Conservation (phyloP, 2,797 vertebrate species). For the Phalanger gymnotis region DNA sequence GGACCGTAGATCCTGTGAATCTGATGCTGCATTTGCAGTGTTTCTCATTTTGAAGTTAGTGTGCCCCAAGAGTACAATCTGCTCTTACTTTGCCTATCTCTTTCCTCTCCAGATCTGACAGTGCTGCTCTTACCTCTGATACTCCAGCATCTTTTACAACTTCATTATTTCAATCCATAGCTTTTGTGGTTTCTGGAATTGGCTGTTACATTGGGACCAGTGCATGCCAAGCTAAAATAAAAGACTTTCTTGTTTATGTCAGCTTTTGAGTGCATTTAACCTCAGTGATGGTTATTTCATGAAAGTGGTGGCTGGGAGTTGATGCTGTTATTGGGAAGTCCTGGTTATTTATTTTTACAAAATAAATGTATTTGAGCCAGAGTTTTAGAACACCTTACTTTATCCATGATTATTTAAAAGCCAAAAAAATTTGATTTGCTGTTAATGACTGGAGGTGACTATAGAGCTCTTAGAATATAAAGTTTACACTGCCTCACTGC, state of each 20-base stretch:
- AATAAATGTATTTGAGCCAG: not conserved
- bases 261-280: not conserved
- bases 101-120: not conserved
- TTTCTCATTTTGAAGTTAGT: not conserved
- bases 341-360: not conserved
- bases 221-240: not conserved
- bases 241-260: not conserved
- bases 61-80: not conserved
- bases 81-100: not conserved
- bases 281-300: not conserved
- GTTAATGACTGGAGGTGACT: not conserved
- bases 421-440: not conserved
- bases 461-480: not conserved
- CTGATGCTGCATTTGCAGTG: not conserved
- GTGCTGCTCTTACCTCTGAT: not conserved
- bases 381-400: not conserved
- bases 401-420: not conserved
- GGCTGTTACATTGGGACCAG: not conserved
- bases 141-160: not conserved
- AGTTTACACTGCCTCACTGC: not conserved
- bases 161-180: conserved; percentile 11
- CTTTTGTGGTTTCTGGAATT: conserved; percentile 38
- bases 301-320: not conserved
- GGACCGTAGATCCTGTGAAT: not conserved
- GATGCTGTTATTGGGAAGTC: not conserved